These are phyloP conservation scores for Motacilla alba DNA, from an alignment of 2,113 vertebrate species.

Conservation along the genomic window DNA sequence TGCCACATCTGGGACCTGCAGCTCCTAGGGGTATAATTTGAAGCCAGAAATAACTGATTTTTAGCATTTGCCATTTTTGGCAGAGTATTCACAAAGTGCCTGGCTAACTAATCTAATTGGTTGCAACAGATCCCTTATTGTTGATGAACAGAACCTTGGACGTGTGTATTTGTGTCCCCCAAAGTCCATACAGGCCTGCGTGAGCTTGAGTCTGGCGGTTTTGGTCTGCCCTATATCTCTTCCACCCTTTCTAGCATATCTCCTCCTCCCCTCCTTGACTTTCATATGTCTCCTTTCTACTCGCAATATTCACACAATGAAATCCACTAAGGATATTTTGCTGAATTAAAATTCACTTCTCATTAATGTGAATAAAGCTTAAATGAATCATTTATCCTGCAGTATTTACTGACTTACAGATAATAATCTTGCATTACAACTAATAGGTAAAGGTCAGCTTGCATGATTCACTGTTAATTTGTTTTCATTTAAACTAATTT, in stretches of 20 bases:
- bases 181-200: fast-evolving
- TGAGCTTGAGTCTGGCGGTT: fast-evolving
- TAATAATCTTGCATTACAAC: slow-evolving; percentile 14
- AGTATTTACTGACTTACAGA: slow-evolving; percentile 19
- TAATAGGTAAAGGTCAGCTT: slow-evolving; percentile 40
- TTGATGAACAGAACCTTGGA: not conserved
- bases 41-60: not conserved
- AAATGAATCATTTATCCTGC: slow-evolving; percentile 30
- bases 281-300: not conserved
- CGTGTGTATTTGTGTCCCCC: fast-evolving
- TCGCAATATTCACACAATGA: not conserved
- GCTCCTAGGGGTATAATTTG: not conserved
- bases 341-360: not conserved
- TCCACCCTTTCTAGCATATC: not conserved
- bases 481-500: slow-evolving; percentile 56
- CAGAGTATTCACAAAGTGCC: not conserved
- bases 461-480: slow-evolving; percentile 18
- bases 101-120: not conserved
- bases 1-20: not conserved
- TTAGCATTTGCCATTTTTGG: not conserved
- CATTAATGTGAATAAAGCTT: not conserved
- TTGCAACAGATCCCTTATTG: not conserved
- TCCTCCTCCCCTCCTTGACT: not conserved
- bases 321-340: not conserved
- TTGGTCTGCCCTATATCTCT: not conserved